Conservation (phyloP, 92 coral and sea anemone species). For the Epizoanthus ramosus region DNA sequence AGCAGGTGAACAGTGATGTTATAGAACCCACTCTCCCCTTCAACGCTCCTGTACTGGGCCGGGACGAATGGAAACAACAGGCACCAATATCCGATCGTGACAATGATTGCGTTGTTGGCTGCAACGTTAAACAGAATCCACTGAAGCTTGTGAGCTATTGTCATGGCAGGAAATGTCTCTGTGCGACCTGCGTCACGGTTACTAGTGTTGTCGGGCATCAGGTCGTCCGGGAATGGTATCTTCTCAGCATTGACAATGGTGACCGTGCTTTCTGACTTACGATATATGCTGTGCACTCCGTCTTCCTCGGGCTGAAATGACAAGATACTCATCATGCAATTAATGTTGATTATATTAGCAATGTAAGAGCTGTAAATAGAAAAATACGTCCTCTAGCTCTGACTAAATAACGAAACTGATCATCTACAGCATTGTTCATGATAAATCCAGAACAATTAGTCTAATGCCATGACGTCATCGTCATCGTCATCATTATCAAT, state of each 20-base stretch:
- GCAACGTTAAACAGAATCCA: constrained; percentile 60
- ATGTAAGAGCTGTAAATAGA: too few relatives aligned
- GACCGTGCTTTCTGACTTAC: background rate
- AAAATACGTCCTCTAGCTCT: too few relatives aligned
- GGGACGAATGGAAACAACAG: constrained; percentile 20
- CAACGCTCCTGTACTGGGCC: background rate
- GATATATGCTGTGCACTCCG: background rate
- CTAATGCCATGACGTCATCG: too few relatives aligned
- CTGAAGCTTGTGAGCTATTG: constrained; percentile 20
- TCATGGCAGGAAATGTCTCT: constrained; percentile 16
- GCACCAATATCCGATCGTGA: constrained; percentile 63
- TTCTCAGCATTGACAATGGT: background rate
- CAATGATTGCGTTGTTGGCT: constrained; percentile 58
- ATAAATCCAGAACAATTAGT: too few relatives aligned
- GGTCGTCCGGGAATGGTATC: background rate
- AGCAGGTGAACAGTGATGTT: constrained; percentile 52
- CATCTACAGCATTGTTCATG: too few relatives aligned
- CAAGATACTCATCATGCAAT: too few relatives aligned
- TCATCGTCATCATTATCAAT: too few relatives aligned
- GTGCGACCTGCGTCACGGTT: background rate
- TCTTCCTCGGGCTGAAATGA: background rate
- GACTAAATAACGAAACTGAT: too few relatives aligned
- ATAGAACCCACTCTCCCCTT: constrained; percentile 37
- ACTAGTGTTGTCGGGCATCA: background rate
- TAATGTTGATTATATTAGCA: too few relatives aligned